Evolutionary conservation across 1,140 invertebrate species (phyloP).

Genomic region (Lysiphlebus fabarum): DNA sequence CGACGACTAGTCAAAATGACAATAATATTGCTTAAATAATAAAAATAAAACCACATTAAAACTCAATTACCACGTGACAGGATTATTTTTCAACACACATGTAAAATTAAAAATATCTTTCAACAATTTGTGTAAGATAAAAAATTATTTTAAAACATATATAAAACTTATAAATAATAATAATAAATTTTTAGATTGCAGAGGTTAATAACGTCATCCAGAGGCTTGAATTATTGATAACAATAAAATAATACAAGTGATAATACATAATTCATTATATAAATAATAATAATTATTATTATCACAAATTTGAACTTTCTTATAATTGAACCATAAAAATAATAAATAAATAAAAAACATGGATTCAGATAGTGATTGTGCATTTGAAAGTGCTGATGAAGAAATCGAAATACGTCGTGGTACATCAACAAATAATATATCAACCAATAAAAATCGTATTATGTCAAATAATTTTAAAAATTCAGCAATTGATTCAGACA

Average conservation of each 20-base stretch:
- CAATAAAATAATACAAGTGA: neutral
- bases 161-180: neutral
- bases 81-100: too few relatives aligned
- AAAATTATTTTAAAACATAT: neutral
- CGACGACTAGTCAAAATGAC: constrained; percentile 9
- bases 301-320: neutral
- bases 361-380: constrained; percentile 69
- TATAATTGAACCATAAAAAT: neutral
- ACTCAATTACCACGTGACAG: neutral
- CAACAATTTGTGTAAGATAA: neutral
- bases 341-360: constrained; percentile 46
- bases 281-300: neutral
- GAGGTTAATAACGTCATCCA: neutral
- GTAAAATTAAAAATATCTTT: neutral
- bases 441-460: constrained; percentile 21
- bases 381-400: constrained; percentile 67
- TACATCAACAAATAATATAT: neutral
- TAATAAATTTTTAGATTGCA: too few relatives aligned
- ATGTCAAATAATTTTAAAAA: constrained; percentile 23
- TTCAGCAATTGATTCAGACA: constrained; percentile 58
- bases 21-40: neutral
- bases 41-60: neutral
- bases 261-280: neutral
- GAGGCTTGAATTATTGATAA: neutral
- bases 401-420: constrained; percentile 40